A percentile compares a stretch with the other conserved stretches of the same genome.
Conservation (phyloP, 2,888 invertebrate species). For the Arctia plantaginis region DNA sequence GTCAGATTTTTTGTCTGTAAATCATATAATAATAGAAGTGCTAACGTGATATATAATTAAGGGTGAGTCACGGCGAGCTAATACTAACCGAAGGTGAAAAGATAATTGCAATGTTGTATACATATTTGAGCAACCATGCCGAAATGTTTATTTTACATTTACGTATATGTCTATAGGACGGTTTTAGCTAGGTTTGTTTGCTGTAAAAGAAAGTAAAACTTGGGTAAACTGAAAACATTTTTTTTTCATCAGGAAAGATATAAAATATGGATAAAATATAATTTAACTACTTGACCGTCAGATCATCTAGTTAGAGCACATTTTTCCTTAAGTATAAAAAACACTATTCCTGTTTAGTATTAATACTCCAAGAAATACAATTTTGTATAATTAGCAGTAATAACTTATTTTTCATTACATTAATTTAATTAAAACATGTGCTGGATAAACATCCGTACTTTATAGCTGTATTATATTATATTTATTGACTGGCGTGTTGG, state of each 20-base stretch:
- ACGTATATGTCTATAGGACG: not conserved
- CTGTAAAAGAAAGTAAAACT: not conserved
- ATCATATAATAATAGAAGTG: not conserved
- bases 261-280: not conserved
- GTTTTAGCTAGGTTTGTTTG: not conserved
- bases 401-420: not conserved
- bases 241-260: not conserved
- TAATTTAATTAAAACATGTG: not conserved
- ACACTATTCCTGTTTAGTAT: not conserved
- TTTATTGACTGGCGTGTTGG: too few species aligned
- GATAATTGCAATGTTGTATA: not conserved
- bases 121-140: not conserved
- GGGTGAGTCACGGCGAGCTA: not conserved
- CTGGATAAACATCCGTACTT: not conserved
- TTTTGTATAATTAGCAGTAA: not conserved
- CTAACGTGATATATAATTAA: not conserved
- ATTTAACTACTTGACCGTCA: not conserved
- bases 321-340: not conserved
- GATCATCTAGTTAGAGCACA: not conserved
- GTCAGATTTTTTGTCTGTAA: conserved; percentile 75
- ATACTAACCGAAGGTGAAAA: not conserved
- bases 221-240: not conserved
- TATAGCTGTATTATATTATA: too few species aligned
- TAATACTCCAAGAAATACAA: not conserved
- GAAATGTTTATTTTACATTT: not conserved